A percentile compares a stretch with the other conserved stretches of the same genome.
phyloP scores from a whole-genome alignment of 1,140 invertebrate species.

The Popillia japonica region DNA sequence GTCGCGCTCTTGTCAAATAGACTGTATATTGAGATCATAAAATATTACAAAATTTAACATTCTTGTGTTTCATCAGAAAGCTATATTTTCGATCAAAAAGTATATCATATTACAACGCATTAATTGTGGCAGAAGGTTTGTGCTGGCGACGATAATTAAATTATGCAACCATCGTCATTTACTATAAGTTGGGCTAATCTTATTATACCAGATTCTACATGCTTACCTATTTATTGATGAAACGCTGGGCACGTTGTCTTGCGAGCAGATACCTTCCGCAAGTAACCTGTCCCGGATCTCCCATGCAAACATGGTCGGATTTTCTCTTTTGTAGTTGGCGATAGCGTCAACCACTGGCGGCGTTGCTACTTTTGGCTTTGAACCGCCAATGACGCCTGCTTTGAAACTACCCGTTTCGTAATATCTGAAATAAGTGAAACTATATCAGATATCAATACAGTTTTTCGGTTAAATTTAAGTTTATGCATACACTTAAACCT shows the following conservation, averaged over 20 bases:
- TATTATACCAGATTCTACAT: not conserved
- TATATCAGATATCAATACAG: not conserved
- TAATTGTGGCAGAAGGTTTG: no score
- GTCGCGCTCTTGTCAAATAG: no score
- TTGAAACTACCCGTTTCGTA: slow-evolving; percentile 99
- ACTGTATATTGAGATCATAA: no score
- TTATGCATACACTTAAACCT: not conserved
- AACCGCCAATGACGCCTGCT: slow-evolving; percentile 98
- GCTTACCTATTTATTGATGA: slow-evolving; percentile 98
- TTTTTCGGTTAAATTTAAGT: not conserved
- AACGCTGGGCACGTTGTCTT: slow-evolving; percentile 98
- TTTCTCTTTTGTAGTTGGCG: slow-evolving; percentile 97
- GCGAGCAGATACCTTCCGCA: slow-evolving; percentile 95
- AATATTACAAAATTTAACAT: no score
- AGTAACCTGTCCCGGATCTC: slow-evolving; percentile 97
- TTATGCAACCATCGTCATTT: no score
- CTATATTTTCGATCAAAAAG: no score
- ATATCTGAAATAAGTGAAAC: slow-evolving; percentile 73
- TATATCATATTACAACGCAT: no score
- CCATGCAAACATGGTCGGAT: slow-evolving; percentile 99
- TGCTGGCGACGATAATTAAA: no score
- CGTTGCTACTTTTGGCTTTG: slow-evolving; percentile 99
- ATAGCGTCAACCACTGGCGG: slow-evolving; percentile 98
- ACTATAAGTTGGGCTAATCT: not conserved
- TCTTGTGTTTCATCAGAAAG: no score